These are phyloP conservation scores for Dromaius novaehollandiae DNA, from an alignment of 2,113 vertebrate species.

Conservation along the genomic window DNA sequence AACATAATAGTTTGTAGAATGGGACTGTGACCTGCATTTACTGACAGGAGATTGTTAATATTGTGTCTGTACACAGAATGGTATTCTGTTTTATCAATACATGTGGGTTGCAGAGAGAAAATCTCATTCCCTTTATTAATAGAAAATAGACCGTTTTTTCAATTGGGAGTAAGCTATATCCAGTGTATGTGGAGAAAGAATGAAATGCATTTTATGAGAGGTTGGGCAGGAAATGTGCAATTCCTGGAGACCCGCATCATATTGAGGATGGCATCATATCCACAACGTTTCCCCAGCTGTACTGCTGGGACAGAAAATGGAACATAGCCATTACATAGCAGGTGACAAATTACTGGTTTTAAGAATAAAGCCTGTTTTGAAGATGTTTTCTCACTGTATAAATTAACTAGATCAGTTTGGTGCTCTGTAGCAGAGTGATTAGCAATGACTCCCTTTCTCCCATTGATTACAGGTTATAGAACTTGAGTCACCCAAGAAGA, in stretches of 20 bases:
- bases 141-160: neutral
- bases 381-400: neutral
- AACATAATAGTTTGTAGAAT: neutral
- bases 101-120: neutral
- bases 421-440: neutral
- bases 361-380: neutral
- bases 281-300: neutral
- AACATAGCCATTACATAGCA: neutral
- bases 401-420: neutral
- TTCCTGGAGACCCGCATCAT: neutral
- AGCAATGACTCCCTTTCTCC: neutral
- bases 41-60: neutral
- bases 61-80: neutral
- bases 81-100: neutral
- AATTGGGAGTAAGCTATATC: neutral
- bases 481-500: neutral
- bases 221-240: neutral
- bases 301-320: neutral
- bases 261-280: neutral
- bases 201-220: neutral
- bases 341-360: neutral
- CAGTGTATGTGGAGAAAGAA: neutral
- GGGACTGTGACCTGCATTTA: neutral
- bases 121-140: neutral
- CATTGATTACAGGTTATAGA: neutral